These are phyloP conservation scores for Chelon auratus DNA, from an alignment of 2,797 vertebrate species.

Conservation along the genomic window DNA sequence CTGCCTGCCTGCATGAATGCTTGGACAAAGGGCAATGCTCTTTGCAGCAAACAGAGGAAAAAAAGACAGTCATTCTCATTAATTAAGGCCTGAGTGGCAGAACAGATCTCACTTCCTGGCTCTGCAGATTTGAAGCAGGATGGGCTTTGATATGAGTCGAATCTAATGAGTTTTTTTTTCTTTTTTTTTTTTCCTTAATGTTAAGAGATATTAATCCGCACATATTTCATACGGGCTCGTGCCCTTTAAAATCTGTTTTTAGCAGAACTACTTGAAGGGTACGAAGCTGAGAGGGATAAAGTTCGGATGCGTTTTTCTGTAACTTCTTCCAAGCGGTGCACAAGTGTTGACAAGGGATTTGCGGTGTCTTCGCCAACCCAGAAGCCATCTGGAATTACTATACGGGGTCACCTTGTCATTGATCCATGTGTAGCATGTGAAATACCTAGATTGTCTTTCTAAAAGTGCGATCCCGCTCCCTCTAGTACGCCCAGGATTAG, in stretches of 20 bases:
- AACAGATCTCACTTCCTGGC: constrained; percentile 27
- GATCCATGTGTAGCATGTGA: constrained; percentile 62
- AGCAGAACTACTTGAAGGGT: constrained; percentile 3
- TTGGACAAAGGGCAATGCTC: constrained; percentile 31
- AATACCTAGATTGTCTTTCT: constrained; percentile 73
- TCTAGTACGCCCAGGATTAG: constrained; percentile 63
- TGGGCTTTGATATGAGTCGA: constrained; percentile 50
- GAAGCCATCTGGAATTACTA: constrained; percentile 53
- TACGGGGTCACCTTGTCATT: constrained; percentile 73
- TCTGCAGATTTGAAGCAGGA: constrained; percentile 37
- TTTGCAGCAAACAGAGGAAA: constrained; percentile 31
- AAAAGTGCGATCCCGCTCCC: constrained; percentile 54
- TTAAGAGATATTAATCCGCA: constrained; percentile 26
- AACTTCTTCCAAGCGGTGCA: constrained; percentile 25
- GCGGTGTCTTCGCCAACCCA: constrained; percentile 44
- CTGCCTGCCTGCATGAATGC: constrained; percentile 20
- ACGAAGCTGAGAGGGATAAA: constrained; percentile 4
- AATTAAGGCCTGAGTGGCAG: constrained; percentile 59
- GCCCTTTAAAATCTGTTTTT: constrained; percentile 19
- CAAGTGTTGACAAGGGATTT: constrained; percentile 62
- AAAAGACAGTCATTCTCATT: constrained; percentile 34
- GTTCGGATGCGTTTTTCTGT: constrained; percentile 3
- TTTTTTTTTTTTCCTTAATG: constrained; percentile 1
- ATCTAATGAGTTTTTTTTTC: constrained; percentile 42
- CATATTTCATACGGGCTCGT: neutral